These are phyloP conservation scores for Chironomus striatipennis DNA, from an alignment of 1,140 invertebrate species.

Conservation along the genomic window DNA sequence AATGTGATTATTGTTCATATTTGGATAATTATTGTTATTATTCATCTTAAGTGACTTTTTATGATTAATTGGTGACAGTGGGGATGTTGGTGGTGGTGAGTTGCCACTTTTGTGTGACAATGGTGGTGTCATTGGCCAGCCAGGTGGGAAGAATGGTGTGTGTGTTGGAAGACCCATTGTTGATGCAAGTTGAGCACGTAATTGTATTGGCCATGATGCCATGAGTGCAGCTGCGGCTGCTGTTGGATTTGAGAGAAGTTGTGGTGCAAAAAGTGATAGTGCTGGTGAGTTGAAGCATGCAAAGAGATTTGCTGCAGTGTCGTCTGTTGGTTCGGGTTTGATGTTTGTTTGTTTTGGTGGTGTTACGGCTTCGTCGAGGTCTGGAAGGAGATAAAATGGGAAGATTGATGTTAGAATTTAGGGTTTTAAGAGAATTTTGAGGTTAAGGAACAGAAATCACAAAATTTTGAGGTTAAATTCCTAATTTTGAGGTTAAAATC, in stretches of 20 bases:
- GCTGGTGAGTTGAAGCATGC: conserved; percentile 39
- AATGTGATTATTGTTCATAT: conserved; percentile 35
- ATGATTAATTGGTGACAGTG: conserved; percentile 35
- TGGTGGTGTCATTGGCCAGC: conserved; percentile 15
- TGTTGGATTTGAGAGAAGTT: conserved; percentile 43
- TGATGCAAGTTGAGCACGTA: conserved; percentile 24
- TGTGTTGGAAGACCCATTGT: conserved; percentile 2
- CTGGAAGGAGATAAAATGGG: neutral
- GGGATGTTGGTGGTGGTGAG: conserved; percentile 31
- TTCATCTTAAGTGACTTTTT: neutral
- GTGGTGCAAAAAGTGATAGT: conserved; percentile 45
- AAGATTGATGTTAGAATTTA: neutral
- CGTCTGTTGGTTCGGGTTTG: neutral
- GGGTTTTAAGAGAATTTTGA: no score
- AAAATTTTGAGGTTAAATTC: no score
- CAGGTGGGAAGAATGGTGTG: neutral
- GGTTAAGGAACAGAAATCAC: no score
- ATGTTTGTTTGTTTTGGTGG: neutral
- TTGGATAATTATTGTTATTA: neutral
- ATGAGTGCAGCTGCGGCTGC: conserved; percentile 43
- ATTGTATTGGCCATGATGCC: conserved; percentile 37
- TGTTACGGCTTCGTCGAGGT: neutral
- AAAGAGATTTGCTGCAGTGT: neutral
- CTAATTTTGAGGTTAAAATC: no score
- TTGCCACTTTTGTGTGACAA: neutral